phyloP scores from a whole-genome alignment of 2,797 vertebrate genomes.

The Eutrigla gurnardus region DNA sequence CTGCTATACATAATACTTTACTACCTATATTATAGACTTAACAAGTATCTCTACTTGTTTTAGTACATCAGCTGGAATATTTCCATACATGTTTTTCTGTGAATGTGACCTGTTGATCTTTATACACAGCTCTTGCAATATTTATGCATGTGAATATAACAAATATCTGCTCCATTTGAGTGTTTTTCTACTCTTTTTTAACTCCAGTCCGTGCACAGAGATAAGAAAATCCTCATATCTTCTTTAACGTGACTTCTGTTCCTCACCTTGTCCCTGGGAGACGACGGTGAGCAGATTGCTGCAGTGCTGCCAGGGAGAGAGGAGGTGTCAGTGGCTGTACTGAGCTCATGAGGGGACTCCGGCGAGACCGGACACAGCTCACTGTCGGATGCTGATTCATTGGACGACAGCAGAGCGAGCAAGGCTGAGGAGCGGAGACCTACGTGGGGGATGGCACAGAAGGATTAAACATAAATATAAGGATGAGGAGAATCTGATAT shows the following conservation, averaged over 20 bases:
- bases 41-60: background rate
- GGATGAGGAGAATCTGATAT: background rate
- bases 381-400: conserved; percentile 83
- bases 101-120: background rate
- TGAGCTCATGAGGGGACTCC: conserved; percentile 82
- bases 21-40: background rate
- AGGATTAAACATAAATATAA: background rate
- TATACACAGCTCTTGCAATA: background rate
- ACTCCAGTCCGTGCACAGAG: background rate
- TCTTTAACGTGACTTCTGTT: background rate
- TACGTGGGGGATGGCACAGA: conserved; percentile 40
- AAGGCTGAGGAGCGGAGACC: conserved; percentile 90
- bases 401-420: conserved; percentile 90
- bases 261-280: conserved; percentile 79
- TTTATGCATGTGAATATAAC: background rate
- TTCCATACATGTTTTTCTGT: background rate
- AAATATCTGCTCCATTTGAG: background rate
- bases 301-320: conserved; percentile 82
- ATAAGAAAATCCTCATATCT: background rate
- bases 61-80: background rate
- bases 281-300: conserved; percentile 83
- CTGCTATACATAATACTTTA: background rate
- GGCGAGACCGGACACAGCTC: conserved; percentile 72
- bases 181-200: background rate
- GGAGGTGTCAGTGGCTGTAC: conserved; percentile 80